phyloP scores from a whole-genome alignment of 2,113 vertebrate species.

The Cnemophilus loriae region DNA sequence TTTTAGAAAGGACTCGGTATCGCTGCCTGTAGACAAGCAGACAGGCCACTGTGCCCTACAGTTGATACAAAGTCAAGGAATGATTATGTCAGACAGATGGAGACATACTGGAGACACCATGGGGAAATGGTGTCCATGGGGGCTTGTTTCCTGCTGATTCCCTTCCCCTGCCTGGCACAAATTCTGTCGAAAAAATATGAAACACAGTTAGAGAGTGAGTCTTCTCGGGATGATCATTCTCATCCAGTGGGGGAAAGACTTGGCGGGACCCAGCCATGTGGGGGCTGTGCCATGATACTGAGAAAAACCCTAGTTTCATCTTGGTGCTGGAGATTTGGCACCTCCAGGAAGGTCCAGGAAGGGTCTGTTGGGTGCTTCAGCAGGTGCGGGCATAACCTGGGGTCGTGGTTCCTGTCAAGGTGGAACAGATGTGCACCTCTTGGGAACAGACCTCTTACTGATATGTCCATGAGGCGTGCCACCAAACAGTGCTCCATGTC shows the following conservation, averaged over 20 bases:
- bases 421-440: neutral
- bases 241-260: neutral
- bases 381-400: neutral
- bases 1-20: neutral
- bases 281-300: neutral
- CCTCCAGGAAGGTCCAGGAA: neutral
- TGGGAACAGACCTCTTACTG: neutral
- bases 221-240: neutral
- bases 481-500: neutral
- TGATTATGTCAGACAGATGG: neutral
- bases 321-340: neutral
- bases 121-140: neutral
- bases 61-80: neutral
- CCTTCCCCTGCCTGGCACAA: neutral
- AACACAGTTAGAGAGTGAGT: neutral
- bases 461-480: neutral
- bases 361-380: neutral
- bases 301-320: neutral
- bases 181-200: neutral
- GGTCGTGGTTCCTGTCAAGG: neutral
- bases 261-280: neutral
- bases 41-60: neutral
- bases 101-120: neutral
- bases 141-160: neutral
- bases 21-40: rapidly evolving